Evolutionary conservation across 2,888 invertebrate genomes (phyloP), one percentile per base, ranked within the genome.

Genomic region (Linnaemya tessellans): DNA sequence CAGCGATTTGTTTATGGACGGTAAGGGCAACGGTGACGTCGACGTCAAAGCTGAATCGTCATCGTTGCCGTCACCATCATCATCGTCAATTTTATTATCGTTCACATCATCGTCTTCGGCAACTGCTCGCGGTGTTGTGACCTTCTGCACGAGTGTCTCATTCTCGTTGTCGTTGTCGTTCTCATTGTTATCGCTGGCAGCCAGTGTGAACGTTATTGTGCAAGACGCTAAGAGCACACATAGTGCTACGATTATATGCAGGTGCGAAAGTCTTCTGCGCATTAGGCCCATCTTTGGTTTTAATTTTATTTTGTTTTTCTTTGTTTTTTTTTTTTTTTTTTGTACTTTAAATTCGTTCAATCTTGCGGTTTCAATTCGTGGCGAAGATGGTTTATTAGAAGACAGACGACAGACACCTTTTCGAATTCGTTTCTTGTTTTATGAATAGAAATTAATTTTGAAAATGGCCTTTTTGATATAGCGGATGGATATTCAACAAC

Each of bases 161-260:
- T 74, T 85, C n/a, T 80, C 64, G 25, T 64, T 41, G 11, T 74
- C 73, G 67, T 65, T 71, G 58, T 74, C 82, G 11, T 41, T 11
- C 75, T 60, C 22, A 65, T 58, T 73, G 46, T 58, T 73, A 54
- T 58, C 80, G 78, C 74, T 80, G 75, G 88, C 86, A 43, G 88
- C 88, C 49, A 90, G 88, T 49, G 89, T 88, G 68, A 90, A 88
- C 78, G 90, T 88, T 87, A 90, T 89, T 87, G 90, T 88, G 87
- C 88, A 85, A 75, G 85, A 90, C 82, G 90, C 88, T 82, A 90
- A 88, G 87, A 90, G 86, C 86, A 89, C 89, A 84, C 78, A 86
- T 49, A 82, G 83, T 84, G 88, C 91, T 81, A 84, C 62, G 58
- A 84, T 68, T 70, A 78, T 18, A 60, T 78, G 79, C 70, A 85